A percentile compares a stretch with the other conserved stretches of the same genome.
These are phyloP conservation scores for Cephus cinctus DNA, from an alignment of 1,140 invertebrate genomes.

Conservation along the genomic window DNA sequence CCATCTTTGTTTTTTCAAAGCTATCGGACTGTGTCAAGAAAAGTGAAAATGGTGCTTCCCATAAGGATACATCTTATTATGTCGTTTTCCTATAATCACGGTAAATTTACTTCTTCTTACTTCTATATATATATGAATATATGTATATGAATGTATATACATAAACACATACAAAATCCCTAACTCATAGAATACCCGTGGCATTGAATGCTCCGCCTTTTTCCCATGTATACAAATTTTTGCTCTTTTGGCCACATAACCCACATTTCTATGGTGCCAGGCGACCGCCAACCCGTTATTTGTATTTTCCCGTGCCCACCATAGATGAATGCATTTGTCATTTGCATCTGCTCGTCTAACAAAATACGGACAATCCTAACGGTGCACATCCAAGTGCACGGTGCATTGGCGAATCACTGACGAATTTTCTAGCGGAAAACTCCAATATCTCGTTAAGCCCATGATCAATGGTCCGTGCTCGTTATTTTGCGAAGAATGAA, in stretches of 20 bases:
- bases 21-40: conserved; percentile 9
- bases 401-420: conserved; percentile 1
- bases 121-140: no score
- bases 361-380: conserved; percentile 1
- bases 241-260: conserved; percentile 52
- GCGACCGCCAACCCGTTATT: conserved; percentile 51
- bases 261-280: conserved; percentile 50
- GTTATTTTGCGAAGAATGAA: no score
- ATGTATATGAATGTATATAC: no score
- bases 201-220: conserved; percentile 32
- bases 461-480: no score
- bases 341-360: conserved; percentile 28
- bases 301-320: conserved; percentile 25
- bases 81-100: conserved; percentile 29
- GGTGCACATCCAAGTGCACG: conserved; percentile 1
- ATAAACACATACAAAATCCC: no score
- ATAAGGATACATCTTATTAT: conserved; percentile 25
- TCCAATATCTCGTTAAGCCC: conserved; percentile 7
- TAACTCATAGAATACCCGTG: no score
- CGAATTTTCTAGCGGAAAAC: conserved; percentile 3
- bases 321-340: conserved; percentile 23
- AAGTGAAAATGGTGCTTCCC: conserved; percentile 8
- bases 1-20: conserved; percentile 4
- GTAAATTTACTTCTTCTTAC: conserved; percentile 32
- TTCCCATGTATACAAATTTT: conserved; percentile 52